Conservation (phyloP, 1,140 invertebrate species). For the Drosophila ogumai region DNA sequence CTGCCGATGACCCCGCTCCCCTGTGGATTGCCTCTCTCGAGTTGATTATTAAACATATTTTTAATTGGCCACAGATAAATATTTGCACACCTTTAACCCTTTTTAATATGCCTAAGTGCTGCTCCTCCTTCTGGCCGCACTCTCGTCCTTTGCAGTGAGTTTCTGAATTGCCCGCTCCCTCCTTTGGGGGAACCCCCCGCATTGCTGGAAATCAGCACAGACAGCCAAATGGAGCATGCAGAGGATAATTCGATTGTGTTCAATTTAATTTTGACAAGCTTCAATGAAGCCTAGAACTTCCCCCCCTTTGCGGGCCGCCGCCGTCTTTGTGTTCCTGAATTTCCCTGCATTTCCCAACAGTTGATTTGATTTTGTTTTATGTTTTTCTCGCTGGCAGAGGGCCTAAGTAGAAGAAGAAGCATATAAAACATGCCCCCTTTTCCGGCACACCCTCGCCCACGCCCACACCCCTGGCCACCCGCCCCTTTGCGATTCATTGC, state of each 20-base stretch:
- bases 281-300: slow-evolving; percentile 60
- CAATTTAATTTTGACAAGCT: slow-evolving; percentile 85
- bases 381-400: slow-evolving; percentile 67
- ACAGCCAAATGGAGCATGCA: slow-evolving; percentile 77
- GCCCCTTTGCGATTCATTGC: slow-evolving; percentile 39
- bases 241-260: slow-evolving; percentile 84
- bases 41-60: slow-evolving; percentile 74
- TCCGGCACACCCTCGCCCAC: background rate
- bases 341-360: slow-evolving; percentile 29
- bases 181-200: slow-evolving; percentile 3
- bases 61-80: slow-evolving; percentile 75
- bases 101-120: slow-evolving; percentile 78
- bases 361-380: slow-evolving; percentile 84
- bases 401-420: slow-evolving; percentile 28
- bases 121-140: slow-evolving; percentile 9
- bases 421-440: slow-evolving; percentile 28
- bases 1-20: slow-evolving; percentile 1
- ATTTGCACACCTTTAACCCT: slow-evolving; percentile 82
- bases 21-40: slow-evolving; percentile 8
- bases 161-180: slow-evolving; percentile 3
- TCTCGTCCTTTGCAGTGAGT: background rate
- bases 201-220: slow-evolving; percentile 40
- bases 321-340: slow-evolving; percentile 16
- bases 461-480: slow-evolving; percentile 20
- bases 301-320: background rate